Base-by-base conservation (phyloP, 2,113 vertebrate species). In the Sinocyclocheilus grahami region DNA sequence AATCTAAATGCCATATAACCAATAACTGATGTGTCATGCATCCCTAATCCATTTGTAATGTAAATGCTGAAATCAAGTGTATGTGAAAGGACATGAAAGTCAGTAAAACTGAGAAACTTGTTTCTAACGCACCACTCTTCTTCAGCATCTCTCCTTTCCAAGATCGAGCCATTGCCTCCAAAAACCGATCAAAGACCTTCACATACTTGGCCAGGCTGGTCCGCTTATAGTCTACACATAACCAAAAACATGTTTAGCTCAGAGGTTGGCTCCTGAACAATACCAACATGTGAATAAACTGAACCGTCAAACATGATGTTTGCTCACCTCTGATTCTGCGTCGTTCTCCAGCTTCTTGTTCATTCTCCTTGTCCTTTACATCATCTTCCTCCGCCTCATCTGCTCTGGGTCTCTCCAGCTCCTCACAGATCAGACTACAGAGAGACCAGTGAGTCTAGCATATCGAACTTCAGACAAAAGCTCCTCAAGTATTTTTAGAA, bases 181-280 rank as follows among this genome's bases (percentile, higher is more conserved):
- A 92, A 10, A 99, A 99, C 60, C 91, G 93, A 91, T 99, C 98
- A 0, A 99, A 97, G 88, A 94, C 51, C 92, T 95, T 96, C 81
- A 99, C 92, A 0, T 97, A 98, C 16, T 96, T 96, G 0, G 92
- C 97, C 89, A 99, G 92, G 88, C 97, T 97, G 0, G 98, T 99
- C 90, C 91, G 95, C 94, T 96, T 97, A 89, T 97, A 99, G 93
- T 97, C 98, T 99, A 91, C 72, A 55, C 22, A 83, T 74, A 81
- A 63, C 14, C 9, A 24, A 87, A 65, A 37, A 55, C 3, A 30
- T 22, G 20, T 55, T 14, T 51, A 37, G 14, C 8, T 16, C n/a
- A 27, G 27, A 65, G 5, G 30, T 4, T 83, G 18, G 8, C 69
- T 69, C 2, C 9, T n/a, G 27, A 65, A 75, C 39, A 22, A 9